phyloP scores from a whole-genome alignment of 2,113 vertebrate genomes.

The Merops nubicus region DNA sequence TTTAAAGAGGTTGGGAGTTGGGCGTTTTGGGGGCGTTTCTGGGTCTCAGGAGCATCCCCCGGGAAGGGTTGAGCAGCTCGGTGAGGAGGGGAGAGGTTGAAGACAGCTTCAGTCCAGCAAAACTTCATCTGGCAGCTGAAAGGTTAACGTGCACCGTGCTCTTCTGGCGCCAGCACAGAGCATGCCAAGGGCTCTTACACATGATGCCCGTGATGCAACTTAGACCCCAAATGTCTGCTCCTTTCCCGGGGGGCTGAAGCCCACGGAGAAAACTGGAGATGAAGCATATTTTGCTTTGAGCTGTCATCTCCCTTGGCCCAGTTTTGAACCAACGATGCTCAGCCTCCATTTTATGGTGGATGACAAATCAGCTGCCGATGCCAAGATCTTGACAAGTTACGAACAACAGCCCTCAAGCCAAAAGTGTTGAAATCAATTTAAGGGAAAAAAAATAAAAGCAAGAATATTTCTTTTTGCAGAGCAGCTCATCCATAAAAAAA shows the following conservation, averaged over 20 bases:
- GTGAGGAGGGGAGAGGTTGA: neutral
- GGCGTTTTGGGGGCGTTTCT: neutral
- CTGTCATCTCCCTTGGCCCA: constrained; percentile 44
- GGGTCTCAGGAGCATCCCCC: rapidly evolving
- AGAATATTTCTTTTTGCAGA: neutral
- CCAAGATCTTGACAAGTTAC: constrained; percentile 63
- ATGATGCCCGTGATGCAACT: neutral
- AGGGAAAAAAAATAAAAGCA: neutral
- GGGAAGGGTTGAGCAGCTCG: neutral
- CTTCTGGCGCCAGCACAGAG: neutral
- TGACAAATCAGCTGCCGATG: constrained; percentile 42
- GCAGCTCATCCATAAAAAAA: neutral
- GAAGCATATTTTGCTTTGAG: constrained; percentile 29
- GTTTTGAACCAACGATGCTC: constrained; percentile 48
- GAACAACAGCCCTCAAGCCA: constrained; percentile 40
- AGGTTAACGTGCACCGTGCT: neutral
- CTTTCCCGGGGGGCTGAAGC: neutral
- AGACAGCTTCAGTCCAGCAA: neutral
- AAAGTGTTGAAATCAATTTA: constrained; percentile 26
- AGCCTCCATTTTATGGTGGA: constrained; percentile 55
- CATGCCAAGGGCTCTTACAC: neutral
- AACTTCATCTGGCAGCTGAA: neutral
- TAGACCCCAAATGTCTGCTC: neutral
- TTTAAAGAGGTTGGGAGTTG: neutral
- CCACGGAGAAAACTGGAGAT: neutral